Evolutionary conservation across 2,113 vertebrate genomes (phyloP).

Genomic region (Prinia subflava): DNA sequence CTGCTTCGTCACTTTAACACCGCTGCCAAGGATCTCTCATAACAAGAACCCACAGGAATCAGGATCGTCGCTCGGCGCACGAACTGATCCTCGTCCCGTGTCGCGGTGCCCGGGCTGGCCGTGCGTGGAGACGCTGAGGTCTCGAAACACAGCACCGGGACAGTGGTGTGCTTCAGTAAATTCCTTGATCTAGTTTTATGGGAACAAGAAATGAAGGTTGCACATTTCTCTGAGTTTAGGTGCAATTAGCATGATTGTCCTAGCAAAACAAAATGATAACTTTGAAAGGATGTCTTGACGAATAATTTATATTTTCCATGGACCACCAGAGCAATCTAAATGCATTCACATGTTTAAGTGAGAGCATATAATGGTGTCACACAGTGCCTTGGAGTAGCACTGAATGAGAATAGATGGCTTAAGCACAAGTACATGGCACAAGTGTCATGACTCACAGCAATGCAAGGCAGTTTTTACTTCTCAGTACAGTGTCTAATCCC

Average conservation of each 20-base stretch:
- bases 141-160: no score
- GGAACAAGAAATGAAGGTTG: background rate
- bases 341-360: background rate
- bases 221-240: background rate
- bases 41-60: no score
- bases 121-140: no score
- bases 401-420: background rate
- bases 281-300: background rate
- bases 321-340: background rate
- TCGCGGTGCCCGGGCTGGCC: no score
- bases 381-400: background rate
- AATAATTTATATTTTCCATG: background rate
- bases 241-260: background rate
- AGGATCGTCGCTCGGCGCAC: no score
- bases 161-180: background rate
- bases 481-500: background rate
- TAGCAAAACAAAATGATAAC: background rate
- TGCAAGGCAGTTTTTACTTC: background rate
- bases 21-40: no score
- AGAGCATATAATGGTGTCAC: background rate
- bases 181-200: background rate
- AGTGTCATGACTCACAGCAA: accelerated
- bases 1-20: no score
- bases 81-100: no score
- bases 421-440: background rate